These are phyloP conservation scores for Eciton burchellii DNA, from an alignment of 1,140 invertebrate species.

Conservation along the genomic window DNA sequence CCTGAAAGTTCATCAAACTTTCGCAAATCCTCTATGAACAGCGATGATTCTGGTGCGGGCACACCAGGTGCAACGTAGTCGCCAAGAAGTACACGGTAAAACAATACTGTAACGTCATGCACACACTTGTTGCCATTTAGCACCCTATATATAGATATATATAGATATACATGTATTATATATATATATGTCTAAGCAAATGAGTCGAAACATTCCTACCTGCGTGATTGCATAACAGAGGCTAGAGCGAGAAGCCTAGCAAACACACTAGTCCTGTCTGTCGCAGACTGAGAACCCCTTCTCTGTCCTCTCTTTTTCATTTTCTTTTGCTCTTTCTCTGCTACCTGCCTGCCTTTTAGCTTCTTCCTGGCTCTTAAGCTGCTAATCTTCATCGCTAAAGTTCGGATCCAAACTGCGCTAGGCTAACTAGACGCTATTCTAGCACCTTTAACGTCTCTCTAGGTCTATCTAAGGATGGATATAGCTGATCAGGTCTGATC, in stretches of 20 bases:
- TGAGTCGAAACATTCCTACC: slow-evolving; percentile 81
- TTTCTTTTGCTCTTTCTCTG: slow-evolving; percentile 66
- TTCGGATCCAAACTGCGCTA: slow-evolving; percentile 51
- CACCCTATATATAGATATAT: slow-evolving; percentile 38
- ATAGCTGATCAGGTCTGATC: not conserved
- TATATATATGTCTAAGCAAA: slow-evolving; percentile 71
- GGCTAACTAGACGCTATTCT: slow-evolving; percentile 69
- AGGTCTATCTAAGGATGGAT: slow-evolving; percentile 22
- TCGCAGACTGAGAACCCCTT: slow-evolving; percentile 76
- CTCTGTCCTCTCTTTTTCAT: slow-evolving; percentile 73
- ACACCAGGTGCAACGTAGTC: slow-evolving; percentile 40
- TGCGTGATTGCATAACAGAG: slow-evolving; percentile 77
- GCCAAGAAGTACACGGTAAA: slow-evolving; percentile 39
- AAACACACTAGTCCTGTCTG: slow-evolving; percentile 78
- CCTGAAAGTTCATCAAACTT: slow-evolving; percentile 25
- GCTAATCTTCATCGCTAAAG: slow-evolving; percentile 72
- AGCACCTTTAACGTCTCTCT: slow-evolving; percentile 25
- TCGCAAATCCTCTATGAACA: slow-evolving; percentile 15
- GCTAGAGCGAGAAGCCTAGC: slow-evolving; percentile 76
- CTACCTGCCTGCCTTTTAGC: slow-evolving; percentile 80
- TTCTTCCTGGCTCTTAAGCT: slow-evolving; percentile 72
- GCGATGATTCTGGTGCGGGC: slow-evolving; percentile 22
- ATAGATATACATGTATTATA: slow-evolving; percentile 27
- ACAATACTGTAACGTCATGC: slow-evolving; percentile 55
- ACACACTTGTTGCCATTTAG: slow-evolving; percentile 55